Base-by-base conservation (phyloP, 1,140 invertebrate genomes). In the Formica selysi region DNA sequence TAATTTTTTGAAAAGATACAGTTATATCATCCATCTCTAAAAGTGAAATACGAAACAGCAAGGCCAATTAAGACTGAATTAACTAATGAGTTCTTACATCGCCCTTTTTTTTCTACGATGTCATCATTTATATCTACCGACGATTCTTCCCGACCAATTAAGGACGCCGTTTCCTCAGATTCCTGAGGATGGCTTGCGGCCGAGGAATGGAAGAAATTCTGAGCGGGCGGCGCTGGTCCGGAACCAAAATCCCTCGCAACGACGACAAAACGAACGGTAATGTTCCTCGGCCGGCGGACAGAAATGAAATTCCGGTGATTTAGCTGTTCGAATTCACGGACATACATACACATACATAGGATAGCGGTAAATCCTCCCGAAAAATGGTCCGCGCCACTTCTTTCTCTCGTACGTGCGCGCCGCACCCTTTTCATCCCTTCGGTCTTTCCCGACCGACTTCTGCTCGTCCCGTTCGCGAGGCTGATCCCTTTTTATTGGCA, bases 301-400 rank as follows among this genome's bases (percentile, higher is more conserved):
- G 92, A 94, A 94, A 93, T 94, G 93, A 94, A 94, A 94, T 94
- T 94, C 91, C 91, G 88, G 91, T 93, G 93, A 93, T 94, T 93
- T 93, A 93, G 93, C 91, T 89, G 92, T 93, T 93, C 81, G 92
- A 92, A 90, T 88, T 89, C 91, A 91, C 88, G 89, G 91, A 90
- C 89, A 92, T 10, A 36, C 29, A 36, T 4, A 54, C 29, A 70
- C 74, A 76, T 26, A 80, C 13, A 90, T 62, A 51, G 65, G 36
- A 19, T 48, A 36, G 57, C 88, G 73, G 89, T 92, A 92, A 93
- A 93, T 93, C 90, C 89, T 88, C 13, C 74, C 76, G 86, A 86
- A 91, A 93, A 93, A 92, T 91, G 83, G 88, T 65, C 54, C 44
- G 54, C 68, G 71, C 76, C 70, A 86, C 90, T 92, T 92, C 87